Percentiles rank a stretch among this genome's conserved stretches.
Evolutionary conservation across 1,140 invertebrate genomes (phyloP).

Genomic region (Pseudobourletiella spinata): DNA sequence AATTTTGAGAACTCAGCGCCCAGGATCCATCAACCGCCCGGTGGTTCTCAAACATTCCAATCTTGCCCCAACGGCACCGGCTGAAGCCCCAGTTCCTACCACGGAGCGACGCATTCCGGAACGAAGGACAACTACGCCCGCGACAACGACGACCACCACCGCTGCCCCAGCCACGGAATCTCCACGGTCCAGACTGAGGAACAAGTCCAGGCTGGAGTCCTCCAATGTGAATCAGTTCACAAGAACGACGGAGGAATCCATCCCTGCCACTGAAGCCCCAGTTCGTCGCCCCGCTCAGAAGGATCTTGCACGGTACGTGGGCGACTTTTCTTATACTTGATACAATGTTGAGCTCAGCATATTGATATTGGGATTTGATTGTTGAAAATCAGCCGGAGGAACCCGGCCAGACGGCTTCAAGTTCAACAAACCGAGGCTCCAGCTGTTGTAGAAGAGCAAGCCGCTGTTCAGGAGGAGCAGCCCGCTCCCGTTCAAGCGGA

Average conservation of each 20-base stretch:
- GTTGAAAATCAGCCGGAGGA: conserved; percentile 3
- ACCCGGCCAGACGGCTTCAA: conserved; percentile 15
- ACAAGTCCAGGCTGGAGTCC: conserved; percentile 1
- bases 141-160: conserved; percentile 20
- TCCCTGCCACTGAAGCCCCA: conserved; percentile 8
- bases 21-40: conserved; percentile 22
- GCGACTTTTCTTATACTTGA: not conserved
- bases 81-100: not conserved
- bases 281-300: conserved; percentile 3
- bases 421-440: not conserved
- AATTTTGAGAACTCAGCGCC: conserved; percentile 1
- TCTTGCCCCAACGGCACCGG: conserved; percentile 12
- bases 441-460: not conserved
- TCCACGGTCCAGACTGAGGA: not conserved
- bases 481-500: conserved; percentile 5
- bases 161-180: conserved; percentile 5
- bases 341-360: not conserved
- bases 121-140: no score
- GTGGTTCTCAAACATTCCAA: conserved; percentile 30
- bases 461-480: not conserved
- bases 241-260: not conserved
- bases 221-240: not conserved
- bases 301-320: conserved; percentile 8
- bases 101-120: not conserved
- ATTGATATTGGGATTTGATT: not conserved